Base-by-base conservation (phyloP, 2,888 invertebrate genomes). In the Leptopilina myrica region DNA sequence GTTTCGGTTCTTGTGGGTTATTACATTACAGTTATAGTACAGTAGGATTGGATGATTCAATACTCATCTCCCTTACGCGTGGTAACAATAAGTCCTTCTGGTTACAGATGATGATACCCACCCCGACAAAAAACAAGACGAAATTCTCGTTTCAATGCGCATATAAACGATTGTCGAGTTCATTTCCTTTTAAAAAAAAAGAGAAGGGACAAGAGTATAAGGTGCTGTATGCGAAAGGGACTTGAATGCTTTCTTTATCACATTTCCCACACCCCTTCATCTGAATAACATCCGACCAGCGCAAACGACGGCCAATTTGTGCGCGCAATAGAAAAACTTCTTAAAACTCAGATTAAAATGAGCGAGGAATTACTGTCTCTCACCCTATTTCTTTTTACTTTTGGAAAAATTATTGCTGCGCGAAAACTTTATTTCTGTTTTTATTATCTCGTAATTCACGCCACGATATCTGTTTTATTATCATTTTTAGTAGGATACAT, bases 241-340 rank as follows among this genome's bases (percentile, higher is more conserved):
- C 56, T 56, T 73, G 69, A 73, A 73, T 73, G 69, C 56, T 73
- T 33, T 53, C 69, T 73, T 8, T 43, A 56, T 73, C 69, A 73
- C 33, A 33, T 20, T 49, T 56, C 69, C 69, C 12, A 1, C 3
- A 33, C 33, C 33, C 3, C 33, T 33, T 5, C 33, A 33, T 33
- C 43, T 69, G 33, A 3, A 40, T 20, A 20, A n/a, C 64, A 64
- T 26, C 79, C 79, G 80, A 77, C 83, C 83, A 85, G 88, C 89
- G 88, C 89, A 90, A 90, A 90, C 88, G 90, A 90, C 87, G 86
- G 90, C 88, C 89, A 90, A 90, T 90, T 90, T 90, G 84, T 86
- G 84, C 82, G 84, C 82, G 80, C 80, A 80, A 85, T 85, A 84
- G 81, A 82, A 84, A 82, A 86, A 87, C 86, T 90, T 87, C 86